A percentile compares a stretch with the other conserved stretches of the same genome.
These are phyloP conservation scores for Telenomus remus DNA, from an alignment of 1,140 invertebrate genomes.

Conservation along the genomic window DNA sequence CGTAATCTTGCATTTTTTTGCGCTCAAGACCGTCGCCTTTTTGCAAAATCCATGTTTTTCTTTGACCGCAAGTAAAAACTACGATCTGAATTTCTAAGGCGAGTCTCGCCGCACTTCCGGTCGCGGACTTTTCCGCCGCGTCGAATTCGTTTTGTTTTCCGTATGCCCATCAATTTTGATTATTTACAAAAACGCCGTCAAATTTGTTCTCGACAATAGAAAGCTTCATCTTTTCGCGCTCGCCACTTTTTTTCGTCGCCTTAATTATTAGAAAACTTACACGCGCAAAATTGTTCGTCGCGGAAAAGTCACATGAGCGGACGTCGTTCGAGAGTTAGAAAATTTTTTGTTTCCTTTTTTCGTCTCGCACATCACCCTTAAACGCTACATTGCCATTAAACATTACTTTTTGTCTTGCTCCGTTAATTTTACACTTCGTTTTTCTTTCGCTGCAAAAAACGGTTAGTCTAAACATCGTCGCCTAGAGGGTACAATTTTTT, in stretches of 20 bases:
- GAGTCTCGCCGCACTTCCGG: slow-evolving; percentile 57
- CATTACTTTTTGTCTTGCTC: slow-evolving; percentile 43
- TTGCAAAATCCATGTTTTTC: slow-evolving; percentile 46
- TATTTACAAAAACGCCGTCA: slow-evolving; percentile 54
- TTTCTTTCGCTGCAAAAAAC: slow-evolving; percentile 45
- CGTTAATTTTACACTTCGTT: slow-evolving; percentile 28
- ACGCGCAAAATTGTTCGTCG: slow-evolving; percentile 19
- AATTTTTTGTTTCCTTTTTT: too few species aligned
- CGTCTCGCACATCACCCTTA: slow-evolving; percentile 38
- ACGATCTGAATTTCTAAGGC: slow-evolving; percentile 64
- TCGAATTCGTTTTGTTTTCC: slow-evolving; percentile 31
- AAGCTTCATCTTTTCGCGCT: slow-evolving; percentile 10
- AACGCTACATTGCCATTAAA: slow-evolving; percentile 51
- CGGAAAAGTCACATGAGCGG: slow-evolving; percentile 54
- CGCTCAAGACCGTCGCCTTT: slow-evolving; percentile 54
- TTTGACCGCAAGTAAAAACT: slow-evolving; percentile 52
- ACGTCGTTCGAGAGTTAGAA: slow-evolving; percentile 50
- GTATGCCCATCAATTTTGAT: slow-evolving; percentile 61
- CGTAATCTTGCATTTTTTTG: slow-evolving; percentile 10
- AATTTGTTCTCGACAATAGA: slow-evolving; percentile 28
- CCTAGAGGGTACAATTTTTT: slow-evolving; percentile 53
- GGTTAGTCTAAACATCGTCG: slow-evolving; percentile 57
- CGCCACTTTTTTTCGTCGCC: slow-evolving; percentile 9
- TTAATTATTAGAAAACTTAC: slow-evolving; percentile 1
- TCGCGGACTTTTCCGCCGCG: slow-evolving; percentile 53